A percentile compares a stretch with the other conserved stretches of the same genome.
These are phyloP conservation scores for Podilymbus podiceps DNA, from an alignment of 2,113 vertebrate genomes.

Conservation along the genomic window DNA sequence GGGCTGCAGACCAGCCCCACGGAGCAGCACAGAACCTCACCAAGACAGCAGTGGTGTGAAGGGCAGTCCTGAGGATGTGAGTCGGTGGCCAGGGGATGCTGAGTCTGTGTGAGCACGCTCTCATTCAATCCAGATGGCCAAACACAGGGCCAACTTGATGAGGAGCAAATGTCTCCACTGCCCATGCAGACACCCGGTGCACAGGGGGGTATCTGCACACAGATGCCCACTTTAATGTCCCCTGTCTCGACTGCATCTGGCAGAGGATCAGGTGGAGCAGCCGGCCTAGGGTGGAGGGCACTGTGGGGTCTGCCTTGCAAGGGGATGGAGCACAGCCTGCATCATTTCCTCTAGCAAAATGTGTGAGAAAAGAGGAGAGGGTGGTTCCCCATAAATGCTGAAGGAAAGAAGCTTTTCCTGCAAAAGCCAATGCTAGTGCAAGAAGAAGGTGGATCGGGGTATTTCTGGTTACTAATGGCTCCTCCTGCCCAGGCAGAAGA, in stretches of 20 bases:
- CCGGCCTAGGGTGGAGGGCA: not conserved
- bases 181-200: not conserved
- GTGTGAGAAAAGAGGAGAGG: not conserved
- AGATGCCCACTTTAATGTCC: not conserved
- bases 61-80: too few relatives aligned
- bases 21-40: too few relatives aligned
- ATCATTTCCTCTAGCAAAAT: not conserved
- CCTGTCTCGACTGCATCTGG: not conserved
- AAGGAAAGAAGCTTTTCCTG: not conserved
- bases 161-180: not conserved
- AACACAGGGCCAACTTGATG: not conserved
- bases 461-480: not conserved
- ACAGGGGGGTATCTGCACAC: accelerated
- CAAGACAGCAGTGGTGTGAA: not conserved
- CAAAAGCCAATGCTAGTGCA: not conserved
- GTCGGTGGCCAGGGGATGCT: accelerated
- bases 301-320: accelerated
- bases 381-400: not conserved
- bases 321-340: not conserved
- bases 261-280: not conserved
- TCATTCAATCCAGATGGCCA: not conserved
- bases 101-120: accelerated
- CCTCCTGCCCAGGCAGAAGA: not conserved
- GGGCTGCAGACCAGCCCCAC: not conserved
- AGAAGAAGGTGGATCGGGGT: not conserved